These are phyloP conservation scores for Hypotaenidia philippensis DNA, from an alignment of 2,797 vertebrate genomes.

Conservation along the genomic window DNA sequence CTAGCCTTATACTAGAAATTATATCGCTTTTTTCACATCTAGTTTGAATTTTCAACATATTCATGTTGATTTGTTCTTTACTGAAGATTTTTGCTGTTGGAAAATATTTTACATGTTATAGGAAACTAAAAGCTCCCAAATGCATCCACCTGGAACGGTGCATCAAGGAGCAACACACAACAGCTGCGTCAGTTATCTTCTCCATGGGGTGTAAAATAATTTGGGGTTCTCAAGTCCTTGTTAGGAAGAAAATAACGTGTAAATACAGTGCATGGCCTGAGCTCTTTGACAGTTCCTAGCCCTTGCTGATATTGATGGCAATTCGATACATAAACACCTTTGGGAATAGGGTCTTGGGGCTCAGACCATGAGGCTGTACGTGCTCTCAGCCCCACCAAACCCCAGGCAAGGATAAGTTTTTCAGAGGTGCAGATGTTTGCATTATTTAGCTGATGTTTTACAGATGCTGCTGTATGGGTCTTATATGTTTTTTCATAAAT, in stretches of 20 bases:
- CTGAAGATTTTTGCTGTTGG: not conserved
- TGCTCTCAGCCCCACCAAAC: not conserved
- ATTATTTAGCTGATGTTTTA: not conserved
- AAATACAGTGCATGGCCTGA: not conserved
- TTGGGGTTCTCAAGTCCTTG: not conserved
- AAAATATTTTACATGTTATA: not conserved
- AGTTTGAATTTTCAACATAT: not conserved
- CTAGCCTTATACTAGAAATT: not conserved
- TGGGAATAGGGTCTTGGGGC: not conserved
- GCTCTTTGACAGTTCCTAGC: not conserved
- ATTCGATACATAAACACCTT: not conserved
- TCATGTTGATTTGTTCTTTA: not conserved
- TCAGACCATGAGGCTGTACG: not conserved
- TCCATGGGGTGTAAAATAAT: not conserved
- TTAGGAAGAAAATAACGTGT: not conserved
- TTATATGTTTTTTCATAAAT: not conserved
- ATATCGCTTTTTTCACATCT: not conserved
- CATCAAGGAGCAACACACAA: not conserved
- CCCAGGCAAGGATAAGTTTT: not conserved
- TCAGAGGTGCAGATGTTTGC: not conserved
- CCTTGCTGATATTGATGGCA: not conserved
- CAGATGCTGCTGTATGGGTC: not conserved
- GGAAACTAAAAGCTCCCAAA: not conserved
- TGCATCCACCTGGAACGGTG: accelerated
- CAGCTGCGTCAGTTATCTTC: accelerated